Base-by-base conservation (phyloP, 2,113 vertebrate species). In the Hemichromis elongatus region DNA sequence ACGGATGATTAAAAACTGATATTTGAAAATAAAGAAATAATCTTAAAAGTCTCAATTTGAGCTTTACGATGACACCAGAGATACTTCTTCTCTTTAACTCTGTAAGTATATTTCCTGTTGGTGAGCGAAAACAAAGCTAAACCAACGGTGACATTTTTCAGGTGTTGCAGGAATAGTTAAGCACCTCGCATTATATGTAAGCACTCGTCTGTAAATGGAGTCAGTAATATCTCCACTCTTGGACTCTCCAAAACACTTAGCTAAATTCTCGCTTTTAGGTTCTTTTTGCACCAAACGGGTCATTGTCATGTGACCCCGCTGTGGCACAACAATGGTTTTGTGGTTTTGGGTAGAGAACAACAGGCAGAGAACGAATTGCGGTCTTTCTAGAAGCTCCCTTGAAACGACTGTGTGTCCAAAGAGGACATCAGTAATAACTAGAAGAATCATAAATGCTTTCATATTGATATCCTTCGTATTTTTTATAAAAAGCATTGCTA, bases 281-380 rank as follows among this genome's bases (percentile, higher is more conserved):
- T 95, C 93, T 94, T 92, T 93, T 94, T 84, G 85, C 87, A 90
- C 83, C 56, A 78, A 19, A 2, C n/a, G 89, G 95, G 96, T 97
- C 96, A 96, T 93, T 24, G 94, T 92, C 92, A 79, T 1, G 6
- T 93, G 91, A 92, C 96, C 93, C 96, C 91, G 92, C 91, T 85
- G 83, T 92, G 88, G 94, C 93, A 90, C 94, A 95, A 95, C 94
- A 95, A 96, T 96, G 89, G 40, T 63, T 59, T 35, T 37, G 9
- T 9, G 50, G 78, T 54, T 84, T 84, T 42, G 94, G 91, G 92
- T 45, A 21, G 89, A 91, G 90, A 90, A 96, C 92, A 96, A 94
- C 10, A 0, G 78, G 85, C 87, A 89, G 91, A 90, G 91, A 93
- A 90, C 88, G 85, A 92, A 91, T 42, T 85, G 66, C 90, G 93